Evolutionary conservation across 2,888 invertebrate genomes (phyloP).

Genomic region (Hydrotaea diabolus): DNA sequence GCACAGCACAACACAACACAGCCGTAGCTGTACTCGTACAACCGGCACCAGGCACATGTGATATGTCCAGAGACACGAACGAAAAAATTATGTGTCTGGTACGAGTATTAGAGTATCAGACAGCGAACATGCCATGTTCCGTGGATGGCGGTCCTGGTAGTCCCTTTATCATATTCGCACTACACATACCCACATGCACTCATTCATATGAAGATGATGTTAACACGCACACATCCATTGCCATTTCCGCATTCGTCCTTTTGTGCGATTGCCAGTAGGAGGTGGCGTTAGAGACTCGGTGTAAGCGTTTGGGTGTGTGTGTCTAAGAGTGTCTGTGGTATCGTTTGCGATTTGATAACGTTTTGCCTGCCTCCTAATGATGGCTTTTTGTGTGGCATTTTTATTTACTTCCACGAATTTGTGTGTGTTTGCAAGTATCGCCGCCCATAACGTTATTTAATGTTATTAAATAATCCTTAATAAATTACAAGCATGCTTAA

Average conservation of each 20-base stretch:
- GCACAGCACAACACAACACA: not conserved
- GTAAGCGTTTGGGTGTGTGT: not conserved
- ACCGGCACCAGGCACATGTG: not conserved
- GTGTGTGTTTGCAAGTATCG: not conserved
- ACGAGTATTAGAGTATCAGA: not conserved
- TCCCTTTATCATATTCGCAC: not conserved
- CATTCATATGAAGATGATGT: not conserved
- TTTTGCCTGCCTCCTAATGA: constrained; percentile 43
- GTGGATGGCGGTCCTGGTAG: not conserved
- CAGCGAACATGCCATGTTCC: not conserved
- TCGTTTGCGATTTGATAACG: constrained; percentile 11
- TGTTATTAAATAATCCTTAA: constrained; percentile 47
- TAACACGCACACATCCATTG: not conserved
- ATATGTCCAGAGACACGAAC: constrained; percentile 8
- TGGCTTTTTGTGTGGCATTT: constrained; percentile 31
- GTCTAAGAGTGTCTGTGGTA: constrained; percentile 5
- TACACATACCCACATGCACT: not conserved
- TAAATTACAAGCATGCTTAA: constrained; percentile 33
- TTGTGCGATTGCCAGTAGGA: not conserved
- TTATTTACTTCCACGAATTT: not conserved
- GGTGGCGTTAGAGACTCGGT: not conserved
- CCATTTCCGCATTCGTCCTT: not conserved
- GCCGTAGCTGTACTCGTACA: not conserved
- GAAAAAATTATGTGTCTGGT: constrained; percentile 13
- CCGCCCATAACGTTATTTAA: constrained; percentile 27